These are phyloP conservation scores for Rhamnusium bicolor DNA, from an alignment of 2,888 invertebrate genomes.

Conservation along the genomic window DNA sequence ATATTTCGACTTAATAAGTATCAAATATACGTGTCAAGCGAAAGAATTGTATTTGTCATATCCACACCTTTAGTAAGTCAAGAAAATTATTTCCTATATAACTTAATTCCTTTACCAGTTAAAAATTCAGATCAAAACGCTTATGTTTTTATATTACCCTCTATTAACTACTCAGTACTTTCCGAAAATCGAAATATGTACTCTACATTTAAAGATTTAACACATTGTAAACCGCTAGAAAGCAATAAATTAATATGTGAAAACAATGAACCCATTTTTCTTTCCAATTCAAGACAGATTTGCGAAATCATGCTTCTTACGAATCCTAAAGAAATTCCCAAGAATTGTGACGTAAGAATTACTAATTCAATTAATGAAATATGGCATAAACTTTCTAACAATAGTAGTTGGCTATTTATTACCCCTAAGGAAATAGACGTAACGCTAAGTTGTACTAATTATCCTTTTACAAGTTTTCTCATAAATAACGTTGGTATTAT, in stretches of 20 bases:
- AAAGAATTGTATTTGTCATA: neutral
- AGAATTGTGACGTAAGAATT: conserved; percentile 21
- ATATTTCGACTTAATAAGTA: neutral
- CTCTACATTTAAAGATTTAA: neutral
- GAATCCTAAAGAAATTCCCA: neutral
- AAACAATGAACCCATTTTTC: neutral
- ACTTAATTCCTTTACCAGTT: conserved; percentile 23
- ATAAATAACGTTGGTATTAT: neutral
- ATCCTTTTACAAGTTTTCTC: neutral
- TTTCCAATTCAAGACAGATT: neutral
- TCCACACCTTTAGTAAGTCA: neutral
- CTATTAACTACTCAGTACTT: conserved; percentile 4
- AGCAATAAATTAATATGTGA: conserved; percentile 7
- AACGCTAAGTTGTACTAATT: conserved; percentile 29
- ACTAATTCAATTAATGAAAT: conserved; percentile 2
- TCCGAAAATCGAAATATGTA: conserved; percentile 13
- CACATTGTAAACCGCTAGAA: neutral
- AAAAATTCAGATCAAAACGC: neutral
- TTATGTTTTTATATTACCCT: conserved; percentile 6
- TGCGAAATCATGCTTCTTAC: conserved; percentile 31
- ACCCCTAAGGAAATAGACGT: neutral
- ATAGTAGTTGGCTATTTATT: conserved; percentile 25
- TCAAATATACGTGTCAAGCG: neutral
- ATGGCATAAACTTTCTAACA: conserved; percentile 19
- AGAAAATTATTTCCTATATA: neutral